Percentiles rank a stretch among this genome's conserved stretches.
Conservation (phyloP, 2,888 invertebrate species). For the Cephonodes hylas region DNA sequence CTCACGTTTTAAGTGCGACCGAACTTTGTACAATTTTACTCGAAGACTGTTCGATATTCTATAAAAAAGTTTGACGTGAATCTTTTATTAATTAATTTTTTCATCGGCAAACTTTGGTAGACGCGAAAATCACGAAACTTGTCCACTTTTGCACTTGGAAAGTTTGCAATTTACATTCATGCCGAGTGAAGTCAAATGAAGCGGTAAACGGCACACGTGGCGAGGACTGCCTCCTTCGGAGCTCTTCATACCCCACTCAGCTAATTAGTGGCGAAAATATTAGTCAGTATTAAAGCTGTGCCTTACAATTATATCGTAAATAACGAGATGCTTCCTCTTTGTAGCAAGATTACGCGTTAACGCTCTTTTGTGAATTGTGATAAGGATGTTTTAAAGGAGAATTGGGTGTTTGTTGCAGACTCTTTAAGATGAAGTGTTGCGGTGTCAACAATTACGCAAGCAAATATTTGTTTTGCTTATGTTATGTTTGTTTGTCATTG, state of each 20-base stretch:
- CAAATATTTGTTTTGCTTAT: too few relatives aligned
- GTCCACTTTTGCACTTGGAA: background rate
- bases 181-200: slow-evolving; percentile 20
- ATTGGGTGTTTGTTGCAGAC: too few relatives aligned
- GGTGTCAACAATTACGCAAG: too few relatives aligned
- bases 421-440: too few relatives aligned
- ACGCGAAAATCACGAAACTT: slow-evolving; percentile 1
- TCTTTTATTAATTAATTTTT: background rate
- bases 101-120: background rate
- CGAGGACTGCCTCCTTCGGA: slow-evolving; percentile 16
- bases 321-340: slow-evolving; percentile 12
- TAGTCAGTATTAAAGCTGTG: slow-evolving; percentile 24
- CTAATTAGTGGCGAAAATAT: slow-evolving; percentile 36
- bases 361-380: background rate
- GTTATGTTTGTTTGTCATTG: too few relatives aligned
- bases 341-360: background rate
- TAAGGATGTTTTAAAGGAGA: background rate
- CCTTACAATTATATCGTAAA: slow-evolving; percentile 26
- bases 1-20: too few relatives aligned
- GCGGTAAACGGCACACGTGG: slow-evolving; percentile 34
- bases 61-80: background rate
- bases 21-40: background rate
- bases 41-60: background rate
- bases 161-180: slow-evolving; percentile 7
- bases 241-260: slow-evolving; percentile 12